Evolutionary conservation across 37 sponge, comb jelly and placozoan species (phyloP), one percentile per base, ranked within the genome.

Genomic region (Agelas oroides): DNA sequence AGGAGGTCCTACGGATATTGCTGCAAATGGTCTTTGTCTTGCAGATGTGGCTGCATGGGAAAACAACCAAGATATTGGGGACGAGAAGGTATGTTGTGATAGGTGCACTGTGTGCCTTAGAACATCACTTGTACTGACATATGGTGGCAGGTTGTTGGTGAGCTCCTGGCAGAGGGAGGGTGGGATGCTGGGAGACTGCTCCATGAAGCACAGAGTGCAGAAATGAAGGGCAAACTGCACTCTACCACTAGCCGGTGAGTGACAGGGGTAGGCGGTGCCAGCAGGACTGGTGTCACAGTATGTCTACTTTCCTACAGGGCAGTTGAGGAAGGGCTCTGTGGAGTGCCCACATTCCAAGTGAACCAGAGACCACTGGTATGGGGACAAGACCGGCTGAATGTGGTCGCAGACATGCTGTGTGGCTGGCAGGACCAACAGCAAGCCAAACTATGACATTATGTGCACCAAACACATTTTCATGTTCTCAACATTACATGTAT

Each of bases 361-460:
- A 90, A 97, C 54, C 80, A 79, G n/a, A 89, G 94, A 20, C 61
- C 57, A 37, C 18, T 77, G 30, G 82, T 95, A 19, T 97, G 91
- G 91, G 98, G 98, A 0, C 98, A 97, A 38, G 98, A 97, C 70
- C 79, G 84, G 31, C 77, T 95, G 56, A 87, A 92, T 90, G 82
- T 95, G 0, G 98, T 97, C 23, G 96, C 87, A 58, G 98, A 97
- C 66, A 77, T 95, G 84, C 36, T 97, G 37, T 95, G 95, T 90
- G 97, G 97, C 15, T 97, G 97, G 97, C 20, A 36, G 38, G 77
- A 84, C 61, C 20, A 8, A 58, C 33, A 59, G 17, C 14, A 20
- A 21, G 77, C 77, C 21, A 76, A 76, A 60, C 59, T 76, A 13
- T 76, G 37, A 76, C 59, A 1, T n/a, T n/a, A n/a, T n/a, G n/a